phyloP scores from a whole-genome alignment of 1,140 invertebrate species.

The Drosophila gunungcola region DNA sequence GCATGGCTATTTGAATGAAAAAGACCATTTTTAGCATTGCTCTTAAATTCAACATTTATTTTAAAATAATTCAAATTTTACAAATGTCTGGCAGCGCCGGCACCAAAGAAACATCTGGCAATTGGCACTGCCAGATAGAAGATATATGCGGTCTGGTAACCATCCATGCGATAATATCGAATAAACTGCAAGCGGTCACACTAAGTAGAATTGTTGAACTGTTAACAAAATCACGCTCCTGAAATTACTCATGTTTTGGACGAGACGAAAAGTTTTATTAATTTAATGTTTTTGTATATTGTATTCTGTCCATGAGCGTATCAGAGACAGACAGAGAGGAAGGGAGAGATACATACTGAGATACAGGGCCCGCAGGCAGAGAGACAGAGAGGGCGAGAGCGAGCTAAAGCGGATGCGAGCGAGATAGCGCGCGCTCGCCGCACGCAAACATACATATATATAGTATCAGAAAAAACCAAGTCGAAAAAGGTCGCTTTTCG shows the following conservation, averaged over 20 bases:
- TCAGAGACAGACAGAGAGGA: slow-evolving; percentile 68
- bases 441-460: slow-evolving; percentile 51
- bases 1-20: too few relatives aligned
- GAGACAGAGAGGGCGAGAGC: slow-evolving; percentile 40
- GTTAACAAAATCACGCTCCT: slow-evolving; percentile 38
- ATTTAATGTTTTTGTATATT: slow-evolving; percentile 81
- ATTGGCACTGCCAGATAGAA: background rate
- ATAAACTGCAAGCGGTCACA: too few relatives aligned
- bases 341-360: slow-evolving; percentile 74
- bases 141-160: too few relatives aligned
- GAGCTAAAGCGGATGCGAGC: slow-evolving; percentile 40
- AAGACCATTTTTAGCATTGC: too few relatives aligned
- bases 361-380: slow-evolving; percentile 66
- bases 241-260: slow-evolving; percentile 63
- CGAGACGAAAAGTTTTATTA: slow-evolving; percentile 78
- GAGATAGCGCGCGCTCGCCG: slow-evolving; percentile 55
- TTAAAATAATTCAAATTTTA: too few relatives aligned
- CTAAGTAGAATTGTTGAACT: slow-evolving; percentile 70
- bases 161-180: too few relatives aligned
- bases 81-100: too few relatives aligned
- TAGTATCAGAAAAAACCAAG: slow-evolving; percentile 34
- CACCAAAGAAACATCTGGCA: too few relatives aligned
- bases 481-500: slow-evolving; percentile 1
- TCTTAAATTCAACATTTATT: too few relatives aligned
- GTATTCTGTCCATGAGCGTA: slow-evolving; percentile 76